Evolutionary conservation across 2,888 invertebrate genomes (phyloP).

Genomic region (Aproaerema taeniolella): DNA sequence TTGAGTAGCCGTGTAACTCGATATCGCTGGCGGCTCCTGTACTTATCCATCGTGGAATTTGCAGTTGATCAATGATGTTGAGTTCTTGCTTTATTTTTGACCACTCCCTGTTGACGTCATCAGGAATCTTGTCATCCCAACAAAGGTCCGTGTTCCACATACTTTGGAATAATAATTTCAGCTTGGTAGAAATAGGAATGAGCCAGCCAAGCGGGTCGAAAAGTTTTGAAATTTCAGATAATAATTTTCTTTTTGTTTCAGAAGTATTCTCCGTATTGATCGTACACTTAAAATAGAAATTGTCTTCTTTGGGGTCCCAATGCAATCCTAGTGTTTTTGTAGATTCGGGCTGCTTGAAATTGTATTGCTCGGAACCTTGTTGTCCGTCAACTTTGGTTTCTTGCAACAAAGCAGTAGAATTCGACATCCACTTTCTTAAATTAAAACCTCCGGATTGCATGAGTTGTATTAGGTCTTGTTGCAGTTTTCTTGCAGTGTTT

Average conservation of each 20-base stretch:
- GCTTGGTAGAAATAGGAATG: neutral
- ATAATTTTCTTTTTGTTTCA: neutral
- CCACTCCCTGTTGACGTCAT: constrained; percentile 9
- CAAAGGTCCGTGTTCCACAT: constrained; percentile 3
- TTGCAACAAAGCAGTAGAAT: neutral
- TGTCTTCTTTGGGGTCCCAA: neutral
- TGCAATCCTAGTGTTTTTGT: neutral
- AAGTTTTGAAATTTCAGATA: neutral
- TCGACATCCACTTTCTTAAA: neutral
- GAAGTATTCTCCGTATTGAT: neutral
- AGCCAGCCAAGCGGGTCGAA: neutral
- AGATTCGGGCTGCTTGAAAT: neutral
- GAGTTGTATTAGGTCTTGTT: neutral
- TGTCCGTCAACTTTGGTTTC: neutral
- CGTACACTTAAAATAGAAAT: neutral
- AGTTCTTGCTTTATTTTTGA: constrained; percentile 4
- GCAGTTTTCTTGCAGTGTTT: neutral
- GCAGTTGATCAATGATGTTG: neutral
- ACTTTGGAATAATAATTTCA: neutral
- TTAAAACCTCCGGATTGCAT: neutral
- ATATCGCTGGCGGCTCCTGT: neutral
- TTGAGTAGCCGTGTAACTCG: neutral
- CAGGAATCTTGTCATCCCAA: constrained; percentile 18
- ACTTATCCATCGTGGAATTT: constrained; percentile 13
- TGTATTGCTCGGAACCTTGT: neutral